Evolutionary conservation across 2,888 invertebrate species (phyloP), one percentile per base, ranked within the genome.

Genomic region (Phaonia tiefii): DNA sequence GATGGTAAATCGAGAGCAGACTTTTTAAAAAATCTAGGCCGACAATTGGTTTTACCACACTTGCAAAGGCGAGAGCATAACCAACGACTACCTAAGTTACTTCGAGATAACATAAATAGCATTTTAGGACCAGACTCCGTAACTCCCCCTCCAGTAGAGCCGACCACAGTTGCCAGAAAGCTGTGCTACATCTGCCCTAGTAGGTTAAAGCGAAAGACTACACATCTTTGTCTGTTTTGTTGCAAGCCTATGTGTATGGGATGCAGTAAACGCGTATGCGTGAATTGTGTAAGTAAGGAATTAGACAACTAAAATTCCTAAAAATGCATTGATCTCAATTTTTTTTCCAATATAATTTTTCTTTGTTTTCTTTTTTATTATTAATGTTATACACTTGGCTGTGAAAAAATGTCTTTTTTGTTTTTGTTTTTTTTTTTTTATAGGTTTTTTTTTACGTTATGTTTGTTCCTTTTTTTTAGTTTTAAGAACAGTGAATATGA

Each of bases 221-320:
- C 75, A 75, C 75, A 67, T 46, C 20, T 58, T 71, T 77, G 71
- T 66, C 22, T 71, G 22, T 46, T 51, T 42, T 65, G 76, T 65
- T 20, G 17, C 22, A 77, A 77, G 66, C 71, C 76, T 56, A 77
- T 77, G 71, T 77, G 76, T 65, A 75, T 75, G 70, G 54, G 70
- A 63, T 75, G 70, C 63, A 75, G 54, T 65, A 71, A 76, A 56
- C 71, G 65, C 65, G 25, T 46, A 76, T 71, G 71, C 65, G 25
- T 76, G 63, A 70, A 76, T 63, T 65, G 76, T 70, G 70, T 70
- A 70, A 70, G 20, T 70, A 75, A 15, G 31, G 65, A 22, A 26
- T 65, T 65, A 11, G 49, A 49, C 17, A 15, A 49, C 7, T 49
- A 17, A 49, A 49, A 49, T 37, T 37, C 37, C 37, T 37, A 37